phyloP scores from a whole-genome alignment of 2,888 invertebrate genomes.

The Synergus itoensis region DNA sequence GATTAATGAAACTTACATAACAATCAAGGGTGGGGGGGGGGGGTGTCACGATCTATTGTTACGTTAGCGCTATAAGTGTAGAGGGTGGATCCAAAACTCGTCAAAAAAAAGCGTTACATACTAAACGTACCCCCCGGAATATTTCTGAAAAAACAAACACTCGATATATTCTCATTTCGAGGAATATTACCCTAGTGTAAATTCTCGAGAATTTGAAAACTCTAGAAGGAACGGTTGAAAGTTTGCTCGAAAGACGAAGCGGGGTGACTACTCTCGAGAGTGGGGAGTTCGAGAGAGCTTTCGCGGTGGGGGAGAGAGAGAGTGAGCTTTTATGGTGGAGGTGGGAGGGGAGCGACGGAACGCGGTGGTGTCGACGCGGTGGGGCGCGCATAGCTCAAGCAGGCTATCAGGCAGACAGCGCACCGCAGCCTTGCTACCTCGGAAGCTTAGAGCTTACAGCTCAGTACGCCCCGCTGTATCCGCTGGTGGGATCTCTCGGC shows the following conservation, averaged over 20 bases:
- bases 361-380: constrained; percentile 53
- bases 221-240: constrained; percentile 12
- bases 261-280: neutral
- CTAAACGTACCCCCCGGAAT: too few relatives aligned
- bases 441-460: constrained; percentile 60
- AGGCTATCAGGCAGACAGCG: constrained; percentile 63
- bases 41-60: too few relatives aligned
- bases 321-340: constrained; percentile 9
- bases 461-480: constrained; percentile 74
- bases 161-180: neutral
- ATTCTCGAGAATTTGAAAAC: neutral
- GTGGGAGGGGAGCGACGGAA: constrained; percentile 32
- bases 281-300: constrained; percentile 43
- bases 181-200: neutral
- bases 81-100: too few relatives aligned
- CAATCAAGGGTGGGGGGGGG: too few relatives aligned
- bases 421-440: constrained; percentile 77
- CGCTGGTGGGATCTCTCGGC: constrained; percentile 50
- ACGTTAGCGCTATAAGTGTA: too few relatives aligned
- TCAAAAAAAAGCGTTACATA: too few relatives aligned
- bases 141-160: neutral
- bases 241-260: constrained; percentile 1
- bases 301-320: constrained; percentile 5
- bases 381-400: constrained; percentile 68
- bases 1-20: too few relatives aligned